Percentiles rank a stretch among this genome's conserved stretches.
These are phyloP conservation scores for Fragum whitleyi DNA, from an alignment of 2,888 invertebrate genomes.

Conservation along the genomic window DNA sequence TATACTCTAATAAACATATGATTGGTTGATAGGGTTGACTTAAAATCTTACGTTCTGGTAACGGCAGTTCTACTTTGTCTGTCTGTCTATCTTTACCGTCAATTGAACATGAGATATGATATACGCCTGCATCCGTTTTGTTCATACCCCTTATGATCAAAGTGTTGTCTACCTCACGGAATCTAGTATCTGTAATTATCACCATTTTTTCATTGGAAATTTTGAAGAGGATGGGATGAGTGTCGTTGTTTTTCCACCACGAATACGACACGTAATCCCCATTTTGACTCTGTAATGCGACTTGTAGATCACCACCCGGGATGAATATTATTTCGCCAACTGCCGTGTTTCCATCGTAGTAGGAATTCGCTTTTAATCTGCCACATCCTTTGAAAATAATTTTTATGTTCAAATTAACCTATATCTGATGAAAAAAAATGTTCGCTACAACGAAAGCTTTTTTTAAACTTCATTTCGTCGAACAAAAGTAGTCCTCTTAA, in stretches of 20 bases:
- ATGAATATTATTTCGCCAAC: neutral
- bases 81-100: neutral
- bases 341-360: neutral
- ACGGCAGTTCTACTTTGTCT: neutral
- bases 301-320: neutral
- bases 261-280: neutral
- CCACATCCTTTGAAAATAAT: neutral
- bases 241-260: neutral
- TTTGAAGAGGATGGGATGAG: neutral
- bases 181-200: neutral
- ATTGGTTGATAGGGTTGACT: too few species aligned
- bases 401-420: too few species aligned
- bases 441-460: too few species aligned
- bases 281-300: neutral
- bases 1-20: too few species aligned
- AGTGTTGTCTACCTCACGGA: neutral
- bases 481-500: too few species aligned
- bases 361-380: neutral
- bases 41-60: neutral
- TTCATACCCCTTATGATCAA: neutral
- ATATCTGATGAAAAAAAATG: too few species aligned
- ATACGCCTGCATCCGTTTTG: neutral
- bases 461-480: too few species aligned
- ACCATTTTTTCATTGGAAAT: neutral
- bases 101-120: neutral